Percentiles rank a stretch among this genome's conserved stretches.
Conservation (phyloP, 2,797 vertebrate genomes). For the Tympanoctomys barrerae region DNA sequence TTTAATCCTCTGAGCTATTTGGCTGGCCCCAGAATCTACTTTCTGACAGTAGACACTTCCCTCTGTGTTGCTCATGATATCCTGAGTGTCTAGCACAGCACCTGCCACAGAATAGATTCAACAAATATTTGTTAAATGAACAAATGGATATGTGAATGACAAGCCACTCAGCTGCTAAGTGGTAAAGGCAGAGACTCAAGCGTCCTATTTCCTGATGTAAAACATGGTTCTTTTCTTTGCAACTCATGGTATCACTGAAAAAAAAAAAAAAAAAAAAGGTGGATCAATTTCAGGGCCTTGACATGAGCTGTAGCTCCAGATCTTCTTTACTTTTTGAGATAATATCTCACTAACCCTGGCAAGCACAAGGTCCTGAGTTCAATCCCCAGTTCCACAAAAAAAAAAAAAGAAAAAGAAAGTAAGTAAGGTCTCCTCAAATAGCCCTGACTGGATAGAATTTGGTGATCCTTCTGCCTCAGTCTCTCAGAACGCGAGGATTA, state of each 20-base stretch:
- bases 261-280: neutral
- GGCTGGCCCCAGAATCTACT: neutral
- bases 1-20: neutral
- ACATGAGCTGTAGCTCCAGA: neutral
- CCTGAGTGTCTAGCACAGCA: neutral
- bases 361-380: no score
- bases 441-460: neutral
- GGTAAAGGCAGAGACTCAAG: neutral
- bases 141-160: constrained; percentile 4
- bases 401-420: no score
- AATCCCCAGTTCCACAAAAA: neutral
- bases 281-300: neutral
- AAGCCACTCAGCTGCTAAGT: neutral
- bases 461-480: neutral
- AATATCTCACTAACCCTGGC: neutral
- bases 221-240: constrained; percentile 5
- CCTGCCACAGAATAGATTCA: constrained; percentile 16
- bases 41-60: neutral
- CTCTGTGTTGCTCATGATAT: neutral
- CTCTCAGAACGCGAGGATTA: neutral
- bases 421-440: neutral
- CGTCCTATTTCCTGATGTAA: neutral
- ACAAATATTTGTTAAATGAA: constrained; percentile 31
- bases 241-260: neutral
- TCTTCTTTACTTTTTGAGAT: neutral